Evolutionary conservation across 2,888 invertebrate genomes (phyloP).

Genomic region (Lathronympha strigana): DNA sequence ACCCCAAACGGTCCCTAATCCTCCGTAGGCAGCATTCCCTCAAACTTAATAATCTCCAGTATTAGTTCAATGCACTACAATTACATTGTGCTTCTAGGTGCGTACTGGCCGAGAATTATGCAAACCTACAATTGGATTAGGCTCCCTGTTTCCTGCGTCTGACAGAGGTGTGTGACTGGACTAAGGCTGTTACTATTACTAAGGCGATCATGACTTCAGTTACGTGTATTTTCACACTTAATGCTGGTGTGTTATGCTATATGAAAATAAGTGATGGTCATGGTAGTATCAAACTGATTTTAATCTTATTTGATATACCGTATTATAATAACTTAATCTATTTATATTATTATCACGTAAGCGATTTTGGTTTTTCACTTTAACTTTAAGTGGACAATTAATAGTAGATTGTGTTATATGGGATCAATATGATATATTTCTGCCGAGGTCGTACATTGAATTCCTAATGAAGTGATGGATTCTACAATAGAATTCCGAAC

Average conservation of each 20-base stretch:
- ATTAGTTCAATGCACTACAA: constrained; percentile 55
- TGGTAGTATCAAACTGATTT: too few species aligned
- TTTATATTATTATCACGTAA: too few species aligned
- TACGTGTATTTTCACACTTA: constrained; percentile 4
- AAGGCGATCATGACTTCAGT: constrained; percentile 29
- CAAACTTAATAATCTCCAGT: constrained; percentile 41
- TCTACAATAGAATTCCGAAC: too few species aligned
- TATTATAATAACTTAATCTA: too few species aligned
- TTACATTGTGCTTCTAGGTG: constrained; percentile 49
- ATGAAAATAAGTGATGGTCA: not conserved
- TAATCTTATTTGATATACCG: too few species aligned
- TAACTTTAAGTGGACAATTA: too few species aligned
- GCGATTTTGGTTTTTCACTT: too few species aligned
- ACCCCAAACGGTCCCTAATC: constrained; percentile 5
- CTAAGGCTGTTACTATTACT: constrained; percentile 23
- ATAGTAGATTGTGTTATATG: too few species aligned
- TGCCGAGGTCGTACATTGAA: too few species aligned
- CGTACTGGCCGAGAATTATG: constrained; percentile 66
- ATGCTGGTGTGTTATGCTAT: not conserved
- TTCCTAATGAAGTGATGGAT: too few species aligned
- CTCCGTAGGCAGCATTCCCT: constrained; percentile 16
- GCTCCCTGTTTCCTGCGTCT: constrained; percentile 63
- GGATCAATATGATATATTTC: too few species aligned
- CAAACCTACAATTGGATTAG: constrained; percentile 74
- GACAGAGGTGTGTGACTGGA: constrained; percentile 7